These are phyloP conservation scores for Apus apus DNA, from an alignment of 2,113 vertebrate genomes.

Conservation along the genomic window DNA sequence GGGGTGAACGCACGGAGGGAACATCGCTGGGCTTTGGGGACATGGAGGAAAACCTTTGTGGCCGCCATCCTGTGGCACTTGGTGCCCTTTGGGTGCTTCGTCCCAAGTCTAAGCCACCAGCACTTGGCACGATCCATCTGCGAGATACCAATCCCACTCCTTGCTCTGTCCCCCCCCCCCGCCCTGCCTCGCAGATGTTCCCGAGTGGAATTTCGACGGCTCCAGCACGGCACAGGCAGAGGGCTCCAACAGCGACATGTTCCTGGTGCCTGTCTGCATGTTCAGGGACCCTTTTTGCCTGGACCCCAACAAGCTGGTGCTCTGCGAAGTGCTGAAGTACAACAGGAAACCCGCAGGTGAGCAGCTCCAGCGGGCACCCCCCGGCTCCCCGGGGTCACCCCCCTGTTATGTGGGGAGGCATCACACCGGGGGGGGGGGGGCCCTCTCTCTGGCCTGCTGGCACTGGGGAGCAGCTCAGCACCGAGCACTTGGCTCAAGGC, in stretches of 20 bases:
- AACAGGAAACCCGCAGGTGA: constrained; percentile 79
- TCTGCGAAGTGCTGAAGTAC: constrained; percentile 84
- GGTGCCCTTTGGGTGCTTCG: accelerated
- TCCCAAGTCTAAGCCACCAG: not conserved
- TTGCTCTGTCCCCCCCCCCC: not conserved
- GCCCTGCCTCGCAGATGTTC: constrained; percentile 66
- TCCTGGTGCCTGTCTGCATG: constrained; percentile 75
- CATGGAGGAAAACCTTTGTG: not conserved
- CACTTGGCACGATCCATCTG: accelerated
- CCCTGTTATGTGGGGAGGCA: accelerated
- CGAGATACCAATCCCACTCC: not conserved
- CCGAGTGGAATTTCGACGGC: constrained; percentile 83
- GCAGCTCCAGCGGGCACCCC: not conserved
- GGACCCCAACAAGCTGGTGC: constrained; percentile 81
- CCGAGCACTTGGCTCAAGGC: not conserved
- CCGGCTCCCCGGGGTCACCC: accelerated
- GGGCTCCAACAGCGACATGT: constrained; percentile 89
- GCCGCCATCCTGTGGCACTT: accelerated
- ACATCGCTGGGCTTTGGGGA: accelerated
- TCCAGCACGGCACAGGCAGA: constrained; percentile 80
- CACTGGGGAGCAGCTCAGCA: not conserved
- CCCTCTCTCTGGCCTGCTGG: accelerated
- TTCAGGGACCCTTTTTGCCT: constrained; percentile 81
- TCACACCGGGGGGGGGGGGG: accelerated
- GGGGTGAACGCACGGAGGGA: accelerated